Conservation (phyloP, 1,140 invertebrate species). For the Whitmania pigra region DNA sequence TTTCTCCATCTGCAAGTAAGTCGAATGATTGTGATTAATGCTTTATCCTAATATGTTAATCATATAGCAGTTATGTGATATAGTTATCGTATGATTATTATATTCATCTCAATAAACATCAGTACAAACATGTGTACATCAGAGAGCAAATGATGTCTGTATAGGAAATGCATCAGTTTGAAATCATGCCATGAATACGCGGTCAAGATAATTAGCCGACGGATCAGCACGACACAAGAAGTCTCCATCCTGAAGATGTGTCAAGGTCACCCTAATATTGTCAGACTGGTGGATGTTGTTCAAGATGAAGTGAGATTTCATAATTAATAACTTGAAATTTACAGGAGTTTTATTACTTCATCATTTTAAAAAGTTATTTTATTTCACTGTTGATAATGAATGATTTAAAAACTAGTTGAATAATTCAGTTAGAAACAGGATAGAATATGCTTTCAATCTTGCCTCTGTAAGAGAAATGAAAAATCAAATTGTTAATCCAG, state of each 20-base stretch:
- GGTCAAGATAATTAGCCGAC: slow-evolving; percentile 76
- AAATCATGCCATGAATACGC: slow-evolving; percentile 62
- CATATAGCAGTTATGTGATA: too few species aligned
- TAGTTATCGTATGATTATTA: too few species aligned
- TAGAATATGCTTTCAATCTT: too few species aligned
- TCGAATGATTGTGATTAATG: background rate
- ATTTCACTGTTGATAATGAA: too few species aligned
- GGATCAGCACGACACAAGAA: slow-evolving; percentile 54
- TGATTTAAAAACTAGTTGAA: too few species aligned
- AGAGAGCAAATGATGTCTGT: background rate
- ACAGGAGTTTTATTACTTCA: too few species aligned
- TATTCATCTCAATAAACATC: background rate
- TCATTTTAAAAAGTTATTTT: too few species aligned
- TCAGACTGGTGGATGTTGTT: slow-evolving; percentile 66
- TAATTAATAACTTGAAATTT: background rate
- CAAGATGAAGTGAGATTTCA: slow-evolving; percentile 55
- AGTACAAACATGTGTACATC: too few species aligned
- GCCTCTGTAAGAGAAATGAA: too few species aligned
- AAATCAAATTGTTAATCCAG: too few species aligned
- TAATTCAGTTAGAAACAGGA: too few species aligned
- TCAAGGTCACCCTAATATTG: slow-evolving; percentile 76
- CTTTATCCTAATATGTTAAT: too few species aligned
- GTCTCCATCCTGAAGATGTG: slow-evolving; percentile 63
- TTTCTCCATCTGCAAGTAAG: slow-evolving; percentile 63
- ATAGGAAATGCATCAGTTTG: slow-evolving; percentile 61